Evolutionary conservation across 2,888 invertebrate genomes (phyloP).

Genomic region (Pimpla rufipes): DNA sequence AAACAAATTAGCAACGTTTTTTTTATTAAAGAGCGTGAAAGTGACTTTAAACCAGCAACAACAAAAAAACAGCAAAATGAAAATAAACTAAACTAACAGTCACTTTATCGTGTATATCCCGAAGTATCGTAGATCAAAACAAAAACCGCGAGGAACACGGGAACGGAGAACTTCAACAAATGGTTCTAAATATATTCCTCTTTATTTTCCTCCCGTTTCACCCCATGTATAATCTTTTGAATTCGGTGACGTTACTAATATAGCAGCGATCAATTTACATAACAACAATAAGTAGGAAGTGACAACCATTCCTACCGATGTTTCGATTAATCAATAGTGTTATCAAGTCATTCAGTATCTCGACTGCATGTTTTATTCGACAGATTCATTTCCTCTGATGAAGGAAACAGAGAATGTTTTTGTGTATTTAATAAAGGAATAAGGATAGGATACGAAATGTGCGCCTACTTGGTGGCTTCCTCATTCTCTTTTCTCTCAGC

Average conservation of each 20-base stretch:
- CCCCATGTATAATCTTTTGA: conserved; percentile 15
- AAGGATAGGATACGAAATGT: conserved; percentile 32
- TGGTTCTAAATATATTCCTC: conserved; percentile 58
- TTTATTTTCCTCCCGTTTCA: conserved; percentile 54
- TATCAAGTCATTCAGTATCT: background rate
- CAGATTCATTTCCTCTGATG: conserved; percentile 6
- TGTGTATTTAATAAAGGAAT: conserved; percentile 18
- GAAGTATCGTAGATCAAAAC: background rate
- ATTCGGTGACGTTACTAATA: conserved; percentile 68
- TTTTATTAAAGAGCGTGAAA: background rate
- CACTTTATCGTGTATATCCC: background rate
- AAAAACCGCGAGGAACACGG: conserved; percentile 5
- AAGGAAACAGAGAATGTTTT: background rate
- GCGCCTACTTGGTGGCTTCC: conserved; percentile 45
- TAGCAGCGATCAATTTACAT: conserved; percentile 69
- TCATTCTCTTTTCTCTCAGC: conserved; percentile 63
- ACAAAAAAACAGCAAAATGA: background rate
- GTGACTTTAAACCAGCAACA: background rate
- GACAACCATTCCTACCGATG: background rate
- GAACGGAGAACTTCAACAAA: background rate
- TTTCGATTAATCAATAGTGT: conserved; percentile 3
- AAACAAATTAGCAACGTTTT: too few relatives aligned
- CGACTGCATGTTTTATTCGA: conserved; percentile 1
- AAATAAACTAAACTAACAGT: too few relatives aligned
- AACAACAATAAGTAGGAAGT: conserved; percentile 12